Percentiles rank a stretch among this genome's conserved stretches.
phyloP scores from a whole-genome alignment of 2,888 invertebrate species.

The Calameuta filiformis region DNA sequence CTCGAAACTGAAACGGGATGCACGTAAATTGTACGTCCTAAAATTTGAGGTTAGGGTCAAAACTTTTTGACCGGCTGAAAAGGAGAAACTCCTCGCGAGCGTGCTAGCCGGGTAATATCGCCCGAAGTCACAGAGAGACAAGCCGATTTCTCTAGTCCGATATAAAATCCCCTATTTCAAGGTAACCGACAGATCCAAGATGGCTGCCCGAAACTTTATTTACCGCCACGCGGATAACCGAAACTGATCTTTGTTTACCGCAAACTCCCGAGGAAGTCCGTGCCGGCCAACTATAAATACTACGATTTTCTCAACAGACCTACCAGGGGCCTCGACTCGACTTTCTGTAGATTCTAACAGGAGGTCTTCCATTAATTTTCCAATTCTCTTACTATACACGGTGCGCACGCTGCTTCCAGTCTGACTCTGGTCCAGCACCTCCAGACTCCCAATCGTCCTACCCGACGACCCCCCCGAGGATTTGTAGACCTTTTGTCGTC shows the following conservation, averaged over 20 bases:
- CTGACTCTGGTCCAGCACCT: not conserved
- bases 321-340: not conserved
- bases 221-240: not conserved
- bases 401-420: not conserved
- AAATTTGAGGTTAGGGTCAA: not conserved
- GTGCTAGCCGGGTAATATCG: not conserved
- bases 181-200: not conserved
- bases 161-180: not conserved
- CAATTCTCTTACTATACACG: not conserved
- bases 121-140: not conserved
- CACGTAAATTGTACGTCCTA: not conserved
- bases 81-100: not conserved
- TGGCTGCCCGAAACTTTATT: not conserved
- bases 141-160: not conserved
- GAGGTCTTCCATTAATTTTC: slow-evolving; percentile 4
- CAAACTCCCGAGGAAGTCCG: not conserved
- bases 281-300: not conserved
- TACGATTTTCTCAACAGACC: not conserved
- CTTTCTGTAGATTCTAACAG: not conserved
- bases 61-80: not conserved
- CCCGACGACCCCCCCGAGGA: slow-evolving; percentile 9
- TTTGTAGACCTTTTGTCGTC: slow-evolving; percentile 25
- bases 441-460: not conserved
- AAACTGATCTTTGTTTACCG: not conserved
- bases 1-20: not conserved